Conservation (phyloP, 2,797 vertebrate species). For the Danio tinwini region DNA sequence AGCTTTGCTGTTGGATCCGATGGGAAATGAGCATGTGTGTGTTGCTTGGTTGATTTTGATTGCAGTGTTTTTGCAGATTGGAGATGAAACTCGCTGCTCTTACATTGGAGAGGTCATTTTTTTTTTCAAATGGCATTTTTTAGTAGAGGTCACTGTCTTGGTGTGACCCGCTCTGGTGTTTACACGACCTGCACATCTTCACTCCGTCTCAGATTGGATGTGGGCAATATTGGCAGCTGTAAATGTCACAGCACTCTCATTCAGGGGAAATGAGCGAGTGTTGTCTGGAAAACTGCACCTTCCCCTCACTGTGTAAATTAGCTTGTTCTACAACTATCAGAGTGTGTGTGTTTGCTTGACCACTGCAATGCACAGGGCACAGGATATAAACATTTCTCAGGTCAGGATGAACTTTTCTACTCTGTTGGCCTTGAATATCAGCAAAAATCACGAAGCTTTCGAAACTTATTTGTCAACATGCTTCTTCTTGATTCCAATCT, state of each 20-base stretch:
- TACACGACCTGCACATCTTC: constrained; percentile 20
- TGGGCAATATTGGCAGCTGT: constrained; percentile 47
- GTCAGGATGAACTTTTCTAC: background rate
- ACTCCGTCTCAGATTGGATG: constrained; percentile 24
- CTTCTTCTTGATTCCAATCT: background rate
- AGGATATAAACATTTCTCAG: background rate
- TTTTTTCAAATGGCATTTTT: constrained; percentile 48
- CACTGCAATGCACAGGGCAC: background rate
- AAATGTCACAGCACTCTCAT: constrained; percentile 45
- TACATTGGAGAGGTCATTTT: constrained; percentile 32
- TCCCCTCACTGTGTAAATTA: constrained; percentile 16
- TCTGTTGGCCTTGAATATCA: background rate
- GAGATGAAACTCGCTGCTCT: constrained; percentile 17
- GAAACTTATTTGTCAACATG: background rate
- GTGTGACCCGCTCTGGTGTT: constrained; percentile 6
- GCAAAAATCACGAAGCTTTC: background rate
- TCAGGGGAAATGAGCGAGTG: constrained; percentile 23
- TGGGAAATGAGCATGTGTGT: background rate
- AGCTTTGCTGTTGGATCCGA: constrained; percentile 21
- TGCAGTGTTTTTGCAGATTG: constrained; percentile 41
- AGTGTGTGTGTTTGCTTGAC: background rate
- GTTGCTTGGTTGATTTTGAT: constrained; percentile 15
- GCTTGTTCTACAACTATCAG: constrained; percentile 5
- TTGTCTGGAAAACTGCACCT: background rate
- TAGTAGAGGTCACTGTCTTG: constrained; percentile 16